Percentiles rank a stretch among this genome's conserved stretches.
Evolutionary conservation across 1,140 invertebrate genomes (phyloP).

Genomic region (Gerris buenoi): DNA sequence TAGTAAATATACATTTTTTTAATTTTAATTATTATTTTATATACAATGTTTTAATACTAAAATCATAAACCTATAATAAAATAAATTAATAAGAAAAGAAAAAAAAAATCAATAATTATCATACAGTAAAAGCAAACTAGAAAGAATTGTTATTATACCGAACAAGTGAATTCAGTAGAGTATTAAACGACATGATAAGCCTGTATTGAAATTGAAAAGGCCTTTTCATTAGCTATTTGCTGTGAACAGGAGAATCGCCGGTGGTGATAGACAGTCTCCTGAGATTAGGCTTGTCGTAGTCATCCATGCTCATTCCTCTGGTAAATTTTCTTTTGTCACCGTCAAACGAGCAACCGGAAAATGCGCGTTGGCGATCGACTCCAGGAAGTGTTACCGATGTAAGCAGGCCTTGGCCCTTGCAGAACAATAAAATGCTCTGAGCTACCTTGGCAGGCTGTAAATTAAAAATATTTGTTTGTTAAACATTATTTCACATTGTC

Average conservation of each 20-base stretch:
- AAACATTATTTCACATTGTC: too few relatives aligned
- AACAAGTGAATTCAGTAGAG: not conserved
- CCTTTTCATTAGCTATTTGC: not conserved
- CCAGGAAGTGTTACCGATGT: constrained; percentile 56
- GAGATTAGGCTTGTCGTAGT: constrained; percentile 63
- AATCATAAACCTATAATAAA: too few relatives aligned
- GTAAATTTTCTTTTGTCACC: constrained; percentile 34
- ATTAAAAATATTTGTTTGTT: too few relatives aligned
- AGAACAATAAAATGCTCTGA: constrained; percentile 63
- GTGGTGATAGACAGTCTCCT: constrained; percentile 49
- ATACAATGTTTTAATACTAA: too few relatives aligned
- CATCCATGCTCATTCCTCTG: constrained; percentile 62
- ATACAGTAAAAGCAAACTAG: too few relatives aligned
- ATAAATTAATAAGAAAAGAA: too few relatives aligned
- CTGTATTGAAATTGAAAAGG: too few relatives aligned
- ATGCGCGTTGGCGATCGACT: constrained; percentile 43
- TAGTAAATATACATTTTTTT: too few relatives aligned
- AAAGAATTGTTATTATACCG: too few relatives aligned
- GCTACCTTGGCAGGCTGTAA: constrained; percentile 61
- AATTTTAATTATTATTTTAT: too few relatives aligned
- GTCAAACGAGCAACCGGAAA: constrained; percentile 37
- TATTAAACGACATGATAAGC: not conserved
- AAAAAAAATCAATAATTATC: too few relatives aligned
- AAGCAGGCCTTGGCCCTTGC: constrained; percentile 60
- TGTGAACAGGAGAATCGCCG: constrained; percentile 6